Percentiles rank a stretch among this genome's conserved stretches.
Evolutionary conservation across 2,113 vertebrate genomes (phyloP).

Genomic region (Clarias magur): DNA sequence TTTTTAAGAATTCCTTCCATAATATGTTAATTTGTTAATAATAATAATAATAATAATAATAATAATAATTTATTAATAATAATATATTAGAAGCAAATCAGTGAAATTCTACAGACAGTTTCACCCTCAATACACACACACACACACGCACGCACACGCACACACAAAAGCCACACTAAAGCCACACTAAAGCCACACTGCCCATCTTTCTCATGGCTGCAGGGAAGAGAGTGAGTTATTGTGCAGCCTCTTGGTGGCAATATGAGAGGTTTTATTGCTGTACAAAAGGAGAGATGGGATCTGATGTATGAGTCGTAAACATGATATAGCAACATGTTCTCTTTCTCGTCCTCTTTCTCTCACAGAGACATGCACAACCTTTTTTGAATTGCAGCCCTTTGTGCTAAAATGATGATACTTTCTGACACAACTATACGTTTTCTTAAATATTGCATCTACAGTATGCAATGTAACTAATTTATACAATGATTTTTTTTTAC

Average conservation of each 20-base stretch:
- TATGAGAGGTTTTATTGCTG: conserved; percentile 50
- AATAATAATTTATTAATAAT: not conserved
- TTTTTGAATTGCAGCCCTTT: not conserved
- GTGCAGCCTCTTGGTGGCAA: conserved; percentile 41
- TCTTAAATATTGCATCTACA: conserved; percentile 36
- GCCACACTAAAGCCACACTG: not conserved
- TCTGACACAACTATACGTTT: not conserved
- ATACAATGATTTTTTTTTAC: conserved; percentile 8
- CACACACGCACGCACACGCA: not conserved
- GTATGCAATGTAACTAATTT: conserved; percentile 34
- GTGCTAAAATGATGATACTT: not conserved
- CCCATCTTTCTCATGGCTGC: not conserved
- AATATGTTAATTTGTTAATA: not conserved
- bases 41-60: not conserved
- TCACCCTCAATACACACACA: not conserved
- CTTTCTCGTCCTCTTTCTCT: not conserved
- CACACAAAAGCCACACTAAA: not conserved
- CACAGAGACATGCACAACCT: conserved; percentile 4
- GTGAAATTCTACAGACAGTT: not conserved
- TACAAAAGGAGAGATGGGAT: conserved; percentile 45
- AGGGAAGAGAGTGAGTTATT: conserved; percentile 44
- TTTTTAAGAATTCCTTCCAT: not conserved
- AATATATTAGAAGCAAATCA: not conserved
- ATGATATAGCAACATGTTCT: conserved; percentile 25
- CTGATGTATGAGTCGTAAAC: conserved; percentile 47